phyloP scores from a whole-genome alignment of 2,888 invertebrate genomes.

The Heliconius charithonia region DNA sequence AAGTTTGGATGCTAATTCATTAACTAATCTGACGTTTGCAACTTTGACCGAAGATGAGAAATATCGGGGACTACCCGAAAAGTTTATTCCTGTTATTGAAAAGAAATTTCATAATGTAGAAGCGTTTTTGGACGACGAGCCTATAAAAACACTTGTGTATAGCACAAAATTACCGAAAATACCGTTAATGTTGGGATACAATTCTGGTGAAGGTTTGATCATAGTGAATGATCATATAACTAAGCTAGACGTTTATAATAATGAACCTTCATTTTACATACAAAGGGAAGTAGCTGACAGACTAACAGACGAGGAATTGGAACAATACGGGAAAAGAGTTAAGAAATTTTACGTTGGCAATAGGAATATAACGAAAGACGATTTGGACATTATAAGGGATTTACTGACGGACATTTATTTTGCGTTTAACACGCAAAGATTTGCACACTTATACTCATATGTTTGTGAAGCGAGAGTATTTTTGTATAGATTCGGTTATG shows the following conservation, averaged over 20 bases:
- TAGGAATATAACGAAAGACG: slow-evolving; percentile 53
- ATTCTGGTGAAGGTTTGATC: slow-evolving; percentile 63
- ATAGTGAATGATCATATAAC: slow-evolving; percentile 53
- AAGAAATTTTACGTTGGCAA: slow-evolving; percentile 60
- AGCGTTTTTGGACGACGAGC: slow-evolving; percentile 60
- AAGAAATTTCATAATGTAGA: slow-evolving; percentile 58
- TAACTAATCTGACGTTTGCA: slow-evolving; percentile 55
- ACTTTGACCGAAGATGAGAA: slow-evolving; percentile 61
- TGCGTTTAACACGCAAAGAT: slow-evolving; percentile 59
- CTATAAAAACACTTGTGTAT: slow-evolving; percentile 55
- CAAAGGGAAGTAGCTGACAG: slow-evolving; percentile 58
- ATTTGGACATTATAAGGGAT: slow-evolving; percentile 53
- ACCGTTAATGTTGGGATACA: slow-evolving; percentile 65
- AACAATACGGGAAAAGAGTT: slow-evolving; percentile 59
- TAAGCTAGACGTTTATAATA: slow-evolving; percentile 55
- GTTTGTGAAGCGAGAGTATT: slow-evolving; percentile 53
- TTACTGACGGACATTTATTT: slow-evolving; percentile 61
- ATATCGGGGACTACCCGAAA: slow-evolving; percentile 59
- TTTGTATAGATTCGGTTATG: slow-evolving; percentile 64
- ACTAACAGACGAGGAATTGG: slow-evolving; percentile 52
- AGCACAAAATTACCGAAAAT: slow-evolving; percentile 57
- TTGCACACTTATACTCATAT: slow-evolving; percentile 56
- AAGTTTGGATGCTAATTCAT: slow-evolving; percentile 56
- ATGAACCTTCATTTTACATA: slow-evolving; percentile 58
- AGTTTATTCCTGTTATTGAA: slow-evolving; percentile 65